Base-by-base conservation (phyloP, 2,113 vertebrate genomes). In the Delphinus delphis region DNA sequence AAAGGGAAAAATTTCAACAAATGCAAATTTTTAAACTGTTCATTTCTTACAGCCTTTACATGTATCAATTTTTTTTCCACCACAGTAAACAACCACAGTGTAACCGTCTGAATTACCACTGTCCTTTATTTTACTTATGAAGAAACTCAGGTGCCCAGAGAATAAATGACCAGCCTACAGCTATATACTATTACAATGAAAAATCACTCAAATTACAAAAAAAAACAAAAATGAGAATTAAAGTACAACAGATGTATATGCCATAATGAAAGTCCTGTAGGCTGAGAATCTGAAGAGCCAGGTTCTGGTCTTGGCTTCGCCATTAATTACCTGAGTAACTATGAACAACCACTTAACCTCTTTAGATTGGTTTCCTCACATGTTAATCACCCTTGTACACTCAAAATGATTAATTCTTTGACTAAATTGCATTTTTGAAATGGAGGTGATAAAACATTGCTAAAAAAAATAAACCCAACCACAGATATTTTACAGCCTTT, bases 401-500 rank as follows among this genome's bases (percentile, higher is more conserved):
- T 79, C 70, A 58, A 94, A 92, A 62, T 67, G 55, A 33, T 96
- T 81, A 84, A 70, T 20, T 79, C 1, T 60, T 86, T 96, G 41
- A 55, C 60, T 88, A 38, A 73, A 80, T 23, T 87, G 41, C 18
- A 47, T 70, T 90, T 96, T 31, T 77, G 36, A 71, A 60, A 93
- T 31, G n/a, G 25, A 82, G 25, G 11, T 71, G 47, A 65, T 17
- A 85, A 76, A 28, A 65, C 6, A 74, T 2, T 67, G 28, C 44
- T 53, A 73, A 90, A 60, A 60, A 44, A 38, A 87, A 41, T 18
- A 73, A 60, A 92, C 0, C 10, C 3, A 90, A 83, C 23, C 53
- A 11, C 1, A 85, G 11, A 31, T 23, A 17, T 50, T 85, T 79
- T 65, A 38, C 1, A 25, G 15, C 44, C 31, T 28, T 36, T 60